Base-by-base conservation (phyloP, 2,797 vertebrate genomes). In the Enteromius paludinosus region DNA sequence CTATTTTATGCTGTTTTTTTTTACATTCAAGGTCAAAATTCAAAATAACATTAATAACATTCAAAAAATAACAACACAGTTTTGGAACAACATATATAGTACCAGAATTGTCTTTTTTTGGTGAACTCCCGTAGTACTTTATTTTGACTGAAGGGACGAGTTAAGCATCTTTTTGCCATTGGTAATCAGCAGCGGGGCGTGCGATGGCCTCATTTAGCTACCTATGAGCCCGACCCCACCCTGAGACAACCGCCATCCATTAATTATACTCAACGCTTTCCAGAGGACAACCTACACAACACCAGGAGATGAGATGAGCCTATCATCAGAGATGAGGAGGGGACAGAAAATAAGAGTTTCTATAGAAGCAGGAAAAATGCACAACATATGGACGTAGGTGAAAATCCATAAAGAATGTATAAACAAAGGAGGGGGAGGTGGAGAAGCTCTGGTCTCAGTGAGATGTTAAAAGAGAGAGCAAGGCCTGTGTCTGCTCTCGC, bases 401-500 rank as follows among this genome's bases (percentile, higher is more conserved):
- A 66, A 70, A 15, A 70, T 69, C 45, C 49, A 64, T 65, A 54
- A 59, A 85, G 82, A 41, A 78, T 1, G 72, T 85, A 81, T 20
- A 73, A 56, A 71, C 59, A 35, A 76, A 80, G 38, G 73, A 35
- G 64, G 23, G 43, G 75, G 38, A 54, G 1, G 47, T n/a, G 64
- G 54, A 49, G 45, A 71, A 59, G 35, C 78, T 52, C 43, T 25
- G 80, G 59, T 72, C 78, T 80, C 68, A 47, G 52, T 59, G 65
- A 79, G 74, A 78, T 43, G 69, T 61, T 30, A 64, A 78, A 69
- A 45, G 15, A 93, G 89, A 88, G 93, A 95, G 92, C 93, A 92
- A 94, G 92, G 95, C 95, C 94, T 92, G 93, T 90, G 95, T 94
- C 95, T 96, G 93, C 91, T 96, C 94, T 94, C 94, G 92, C 96